These are phyloP conservation scores for Apaloderma vittatum DNA, from an alignment of 2,113 vertebrate genomes.

Conservation along the genomic window DNA sequence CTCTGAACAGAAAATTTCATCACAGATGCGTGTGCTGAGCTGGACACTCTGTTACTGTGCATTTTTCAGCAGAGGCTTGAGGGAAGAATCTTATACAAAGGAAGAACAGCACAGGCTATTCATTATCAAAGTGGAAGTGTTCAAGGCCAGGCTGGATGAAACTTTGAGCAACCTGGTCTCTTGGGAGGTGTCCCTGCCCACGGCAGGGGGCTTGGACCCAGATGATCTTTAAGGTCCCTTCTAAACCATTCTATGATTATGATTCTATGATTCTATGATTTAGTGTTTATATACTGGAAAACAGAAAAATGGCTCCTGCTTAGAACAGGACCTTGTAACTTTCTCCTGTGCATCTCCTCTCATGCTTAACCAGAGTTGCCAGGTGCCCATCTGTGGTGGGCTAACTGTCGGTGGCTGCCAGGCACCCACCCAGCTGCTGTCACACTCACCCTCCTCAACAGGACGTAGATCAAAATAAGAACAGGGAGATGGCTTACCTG, in stretches of 20 bases:
- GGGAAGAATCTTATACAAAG: neutral
- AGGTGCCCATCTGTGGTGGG: neutral
- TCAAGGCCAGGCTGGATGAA: no score
- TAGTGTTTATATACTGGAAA: neutral
- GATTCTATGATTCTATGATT: neutral
- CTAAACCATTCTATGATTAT: no score
- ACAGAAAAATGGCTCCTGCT: neutral
- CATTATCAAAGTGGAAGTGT: neutral
- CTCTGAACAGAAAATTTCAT: neutral
- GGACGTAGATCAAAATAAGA: rapidly evolving
- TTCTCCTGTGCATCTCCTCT: neutral
- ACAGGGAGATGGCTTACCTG: neutral
- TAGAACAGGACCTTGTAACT: neutral
- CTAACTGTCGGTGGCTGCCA: neutral
- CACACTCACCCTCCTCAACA: neutral
- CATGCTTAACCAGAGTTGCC: neutral
- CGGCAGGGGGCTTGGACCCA: no score
- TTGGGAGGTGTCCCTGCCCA: no score
- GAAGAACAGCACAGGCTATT: neutral
- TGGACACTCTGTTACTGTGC: neutral
- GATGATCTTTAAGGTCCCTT: no score
- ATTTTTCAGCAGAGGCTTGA: neutral
- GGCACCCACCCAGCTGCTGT: rapidly evolving
- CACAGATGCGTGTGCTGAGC: neutral
- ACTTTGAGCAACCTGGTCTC: no score